Conservation (phyloP, 2,797 vertebrate genomes). For the Typhlichthys eigenmanni region DNA sequence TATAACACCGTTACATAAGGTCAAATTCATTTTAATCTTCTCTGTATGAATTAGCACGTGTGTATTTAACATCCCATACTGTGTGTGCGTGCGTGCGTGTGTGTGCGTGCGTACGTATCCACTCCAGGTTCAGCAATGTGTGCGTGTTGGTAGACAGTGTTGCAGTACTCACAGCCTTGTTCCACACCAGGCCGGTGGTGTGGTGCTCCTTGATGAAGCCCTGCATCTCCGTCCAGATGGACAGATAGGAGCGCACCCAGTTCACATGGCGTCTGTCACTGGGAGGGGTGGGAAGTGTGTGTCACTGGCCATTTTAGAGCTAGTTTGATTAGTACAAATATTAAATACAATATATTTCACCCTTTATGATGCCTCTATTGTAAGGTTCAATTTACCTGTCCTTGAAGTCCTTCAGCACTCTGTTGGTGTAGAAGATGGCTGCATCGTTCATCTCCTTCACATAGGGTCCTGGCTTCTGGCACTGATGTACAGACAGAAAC, state of each 20-base stretch:
- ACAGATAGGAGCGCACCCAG: conserved; percentile 94
- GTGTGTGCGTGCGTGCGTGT: background rate
- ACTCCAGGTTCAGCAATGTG: background rate
- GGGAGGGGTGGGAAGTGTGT: conserved; percentile 1
- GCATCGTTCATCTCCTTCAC: conserved; percentile 99
- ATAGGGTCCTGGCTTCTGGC: conserved; percentile 93
- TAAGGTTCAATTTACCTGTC: conserved; percentile 82
- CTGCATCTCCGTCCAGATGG: conserved; percentile 94
- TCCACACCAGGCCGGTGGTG: conserved; percentile 91
- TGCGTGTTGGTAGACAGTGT: background rate
- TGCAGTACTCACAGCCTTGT: conserved; percentile 84
- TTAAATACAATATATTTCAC: no score
- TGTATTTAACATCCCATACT: background rate
- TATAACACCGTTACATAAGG: no score
- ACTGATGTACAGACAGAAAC: conserved; percentile 68
- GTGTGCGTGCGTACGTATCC: background rate
- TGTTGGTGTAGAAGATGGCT: conserved; percentile 98
- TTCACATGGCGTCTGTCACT: conserved; percentile 93
- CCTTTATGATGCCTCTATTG: no score
- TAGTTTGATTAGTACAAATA: no score
- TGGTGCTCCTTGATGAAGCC: conserved; percentile 93
- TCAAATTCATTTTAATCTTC: background rate
- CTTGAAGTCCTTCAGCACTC: conserved; percentile 98
- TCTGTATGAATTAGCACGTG: background rate
- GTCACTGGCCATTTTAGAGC: no score